Conservation (phyloP, 2,888 invertebrate genomes). For the Sphinx pinastri region DNA sequence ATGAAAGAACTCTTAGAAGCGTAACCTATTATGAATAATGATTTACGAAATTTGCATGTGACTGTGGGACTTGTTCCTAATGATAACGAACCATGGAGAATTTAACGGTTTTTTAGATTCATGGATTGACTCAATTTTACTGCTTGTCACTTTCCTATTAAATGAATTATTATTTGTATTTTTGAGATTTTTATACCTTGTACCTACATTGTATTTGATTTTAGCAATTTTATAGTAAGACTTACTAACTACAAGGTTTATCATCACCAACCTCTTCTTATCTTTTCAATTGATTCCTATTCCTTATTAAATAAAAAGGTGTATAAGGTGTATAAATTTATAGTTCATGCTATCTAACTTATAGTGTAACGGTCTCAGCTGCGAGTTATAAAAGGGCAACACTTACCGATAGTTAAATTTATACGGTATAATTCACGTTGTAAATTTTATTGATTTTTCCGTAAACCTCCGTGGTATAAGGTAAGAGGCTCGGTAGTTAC, state of each 20-base stretch:
- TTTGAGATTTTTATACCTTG: neutral
- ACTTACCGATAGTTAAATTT: slow-evolving; percentile 1
- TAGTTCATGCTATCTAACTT: slow-evolving; percentile 6
- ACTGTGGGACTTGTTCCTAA: slow-evolving; percentile 50
- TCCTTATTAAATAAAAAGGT: slow-evolving; percentile 2
- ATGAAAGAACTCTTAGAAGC: slow-evolving; percentile 40
- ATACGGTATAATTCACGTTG: slow-evolving; percentile 3
- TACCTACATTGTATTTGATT: neutral
- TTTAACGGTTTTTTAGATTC: slow-evolving; percentile 54
- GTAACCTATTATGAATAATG: slow-evolving; percentile 53
- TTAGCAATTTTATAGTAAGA: neutral
- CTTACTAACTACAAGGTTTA: too few relatives aligned
- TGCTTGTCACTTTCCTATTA: neutral
- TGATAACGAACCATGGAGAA: slow-evolving; percentile 59
- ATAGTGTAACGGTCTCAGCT: neutral
- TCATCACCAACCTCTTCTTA: too few relatives aligned
- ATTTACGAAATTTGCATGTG: slow-evolving; percentile 52
- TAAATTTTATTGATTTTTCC: slow-evolving; percentile 7
- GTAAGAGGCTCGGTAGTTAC: neutral
- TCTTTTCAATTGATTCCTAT: too few relatives aligned
- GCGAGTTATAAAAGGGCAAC: slow-evolving; percentile 12
- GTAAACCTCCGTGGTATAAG: neutral
- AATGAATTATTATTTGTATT: neutral
- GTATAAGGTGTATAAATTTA: neutral
- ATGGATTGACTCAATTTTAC: slow-evolving; percentile 49